Base-by-base conservation (phyloP, 1,140 invertebrate species). In the Macrosteles quadrilineatus region DNA sequence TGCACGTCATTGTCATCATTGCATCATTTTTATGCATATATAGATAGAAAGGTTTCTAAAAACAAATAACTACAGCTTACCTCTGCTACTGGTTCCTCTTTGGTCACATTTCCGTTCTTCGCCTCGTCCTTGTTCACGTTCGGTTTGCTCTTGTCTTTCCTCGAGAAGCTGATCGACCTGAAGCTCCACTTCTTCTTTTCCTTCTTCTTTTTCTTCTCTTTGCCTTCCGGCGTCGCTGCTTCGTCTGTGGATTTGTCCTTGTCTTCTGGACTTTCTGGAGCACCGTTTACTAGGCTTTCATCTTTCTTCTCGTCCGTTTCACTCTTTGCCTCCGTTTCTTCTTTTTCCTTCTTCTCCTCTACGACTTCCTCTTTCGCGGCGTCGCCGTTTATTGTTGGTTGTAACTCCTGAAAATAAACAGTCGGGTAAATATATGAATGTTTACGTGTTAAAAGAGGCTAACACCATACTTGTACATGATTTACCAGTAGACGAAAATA, bases 141-240 rank as follows among this genome's bases (percentile, higher is more conserved):
- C 70, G 90, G 90, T 80, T 93, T 93, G 72, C 85, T 89, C 83
- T 93, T 93, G 76, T 93, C 91, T 79, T 92, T 93, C 80, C 89
- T 90, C 77, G 88, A 88, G 80, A 93, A 93, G 76, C 90, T 92
- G 81, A 93, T 90, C 75, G 87, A 91, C 77, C 91, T 87, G 82
- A 92, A 90, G 73, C 91, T 92, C 91, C 91, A 93, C 83, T 92
- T 92, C 85, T 92, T 93, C 84, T 92, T 93, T 30, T 88, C 87
- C 83, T 91, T 90, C 73, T 91, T 90, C 79, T 92, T 91, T 81
- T 92, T 92, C 75, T 88, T 87, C 75, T 85, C 84, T 21, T 72
- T 70, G 32, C 90, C 73, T 72, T 63, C 80, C 81, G 72, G 76
- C 67, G 69, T 72, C 66, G 31, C 43, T 14, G 65, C 47, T 64